phyloP scores from a whole-genome alignment of 2,113 vertebrate genomes.

The Tautogolabrus adspersus region DNA sequence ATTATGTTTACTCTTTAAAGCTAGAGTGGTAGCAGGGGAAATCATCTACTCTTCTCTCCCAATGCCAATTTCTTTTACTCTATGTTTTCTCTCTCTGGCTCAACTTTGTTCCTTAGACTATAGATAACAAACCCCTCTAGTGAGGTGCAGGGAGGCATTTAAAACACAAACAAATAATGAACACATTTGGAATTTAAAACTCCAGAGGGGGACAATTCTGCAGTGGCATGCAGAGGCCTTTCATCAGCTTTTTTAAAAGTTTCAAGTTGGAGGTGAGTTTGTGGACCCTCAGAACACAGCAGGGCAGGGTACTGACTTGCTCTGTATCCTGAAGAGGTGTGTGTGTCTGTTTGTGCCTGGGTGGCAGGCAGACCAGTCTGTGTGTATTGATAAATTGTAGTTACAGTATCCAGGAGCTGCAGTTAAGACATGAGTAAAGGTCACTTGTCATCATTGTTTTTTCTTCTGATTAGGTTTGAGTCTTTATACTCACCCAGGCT shows the following conservation, averaged over 20 bases:
- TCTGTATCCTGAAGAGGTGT: slow-evolving; percentile 27
- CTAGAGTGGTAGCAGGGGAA: slow-evolving; percentile 72
- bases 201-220: slow-evolving; percentile 31
- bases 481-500: slow-evolving; percentile 1
- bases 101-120: slow-evolving; percentile 56
- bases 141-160: slow-evolving; percentile 43
- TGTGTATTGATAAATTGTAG: slow-evolving; percentile 52
- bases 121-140: slow-evolving; percentile 48
- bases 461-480: slow-evolving; percentile 63
- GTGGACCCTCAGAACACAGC: slow-evolving; percentile 40
- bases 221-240: slow-evolving; percentile 25
- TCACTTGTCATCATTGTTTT: slow-evolving; percentile 44
- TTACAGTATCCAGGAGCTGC: slow-evolving; percentile 26
- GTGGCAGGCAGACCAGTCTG: slow-evolving; percentile 28
- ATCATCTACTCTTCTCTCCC: slow-evolving; percentile 68
- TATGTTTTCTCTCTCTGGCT: slow-evolving; percentile 43
- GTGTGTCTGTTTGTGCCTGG: slow-evolving; percentile 8
- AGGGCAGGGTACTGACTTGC: slow-evolving; percentile 53
- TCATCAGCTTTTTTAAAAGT: slow-evolving; percentile 54
- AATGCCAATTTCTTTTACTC: slow-evolving; percentile 46
- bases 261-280: slow-evolving; percentile 45
- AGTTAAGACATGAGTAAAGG: slow-evolving; percentile 47
- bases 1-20: slow-evolving; percentile 81
- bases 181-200: slow-evolving; percentile 58
- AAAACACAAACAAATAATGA: slow-evolving; percentile 48